Percentiles rank a stretch among this genome's conserved stretches.
phyloP scores from a whole-genome alignment of 2,797 vertebrate genomes.

The Myripristis jacobus region DNA sequence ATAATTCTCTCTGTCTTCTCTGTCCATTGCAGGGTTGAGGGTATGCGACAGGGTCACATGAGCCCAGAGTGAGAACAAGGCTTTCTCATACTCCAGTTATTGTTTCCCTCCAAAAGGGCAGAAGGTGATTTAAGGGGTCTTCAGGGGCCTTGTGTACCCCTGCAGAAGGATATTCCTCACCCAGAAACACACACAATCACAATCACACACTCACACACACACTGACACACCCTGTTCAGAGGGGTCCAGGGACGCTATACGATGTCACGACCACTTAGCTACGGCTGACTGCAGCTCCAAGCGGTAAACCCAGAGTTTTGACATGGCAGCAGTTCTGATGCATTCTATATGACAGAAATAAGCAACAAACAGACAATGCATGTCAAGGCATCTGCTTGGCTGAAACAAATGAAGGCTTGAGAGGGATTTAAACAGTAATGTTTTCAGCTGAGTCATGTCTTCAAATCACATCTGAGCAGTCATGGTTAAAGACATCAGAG shows the following conservation, averaged over 20 bases:
- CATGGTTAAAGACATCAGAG: too few relatives aligned
- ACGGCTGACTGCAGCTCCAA: conserved; percentile 53
- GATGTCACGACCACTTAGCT: conserved; percentile 62
- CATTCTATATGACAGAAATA: neutral
- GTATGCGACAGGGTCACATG: conserved; percentile 2
- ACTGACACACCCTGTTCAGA: neutral
- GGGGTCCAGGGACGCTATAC: conserved; percentile 40
- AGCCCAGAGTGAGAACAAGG: neutral
- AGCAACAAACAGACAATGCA: too few relatives aligned
- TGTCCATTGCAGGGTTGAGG: neutral
- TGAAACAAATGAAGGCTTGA: too few relatives aligned
- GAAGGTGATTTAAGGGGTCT: neutral
- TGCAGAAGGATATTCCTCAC: neutral
- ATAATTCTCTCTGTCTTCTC: neutral
- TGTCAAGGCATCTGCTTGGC: too few relatives aligned
- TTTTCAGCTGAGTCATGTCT: too few relatives aligned
- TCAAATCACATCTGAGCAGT: too few relatives aligned
- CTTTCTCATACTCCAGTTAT: neutral
- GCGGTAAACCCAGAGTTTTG: neutral
- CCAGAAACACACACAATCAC: neutral
- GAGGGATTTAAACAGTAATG: too few relatives aligned
- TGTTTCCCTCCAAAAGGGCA: neutral
- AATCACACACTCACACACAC: neutral
- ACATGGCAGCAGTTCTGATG: neutral
- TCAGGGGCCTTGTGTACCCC: too few relatives aligned